Percentiles rank a stretch among this genome's conserved stretches.
phyloP scores from a whole-genome alignment of 2,797 vertebrate genomes.

The Gila robusta region DNA sequence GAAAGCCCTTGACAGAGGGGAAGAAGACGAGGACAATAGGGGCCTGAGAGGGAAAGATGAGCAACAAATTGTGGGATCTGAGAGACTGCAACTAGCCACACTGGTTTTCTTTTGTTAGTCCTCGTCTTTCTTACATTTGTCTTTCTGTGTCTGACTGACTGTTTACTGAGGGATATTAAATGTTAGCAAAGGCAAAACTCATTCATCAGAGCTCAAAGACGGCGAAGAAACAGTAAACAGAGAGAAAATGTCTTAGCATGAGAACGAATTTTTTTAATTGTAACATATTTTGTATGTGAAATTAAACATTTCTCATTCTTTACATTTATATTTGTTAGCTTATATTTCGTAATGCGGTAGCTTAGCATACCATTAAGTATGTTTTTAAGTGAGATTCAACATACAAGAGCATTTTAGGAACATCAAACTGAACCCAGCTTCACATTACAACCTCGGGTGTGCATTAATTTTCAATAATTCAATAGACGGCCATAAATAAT shows the following conservation, averaged over 20 bases:
- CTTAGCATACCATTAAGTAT: too few relatives aligned
- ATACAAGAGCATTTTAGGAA: neutral
- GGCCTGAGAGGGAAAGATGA: slow-evolving; percentile 21
- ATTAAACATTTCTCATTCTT: neutral
- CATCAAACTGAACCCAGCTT: neutral
- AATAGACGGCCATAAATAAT: neutral
- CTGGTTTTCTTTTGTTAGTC: slow-evolving; percentile 25
- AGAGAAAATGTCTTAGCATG: neutral
- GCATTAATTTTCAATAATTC: slow-evolving; percentile 3
- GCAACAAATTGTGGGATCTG: slow-evolving; percentile 26
- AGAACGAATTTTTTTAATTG: neutral
- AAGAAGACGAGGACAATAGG: slow-evolving; percentile 15
- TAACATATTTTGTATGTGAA: neutral
- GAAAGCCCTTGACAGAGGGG: neutral
- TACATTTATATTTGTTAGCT: neutral
- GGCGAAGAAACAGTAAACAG: slow-evolving; percentile 1
- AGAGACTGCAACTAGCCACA: slow-evolving; percentile 5
- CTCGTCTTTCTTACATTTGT: slow-evolving; percentile 17
- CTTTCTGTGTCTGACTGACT: slow-evolving; percentile 6
- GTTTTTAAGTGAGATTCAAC: neutral
- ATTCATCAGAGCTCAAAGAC: slow-evolving; percentile 13
- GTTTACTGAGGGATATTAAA: slow-evolving; percentile 46
- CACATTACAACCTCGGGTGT: neutral
- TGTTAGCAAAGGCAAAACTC: slow-evolving; percentile 33
- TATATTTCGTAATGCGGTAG: neutral